Base-by-base conservation (phyloP, 2,888 invertebrate genomes). In the Eledone cirrhosa region DNA sequence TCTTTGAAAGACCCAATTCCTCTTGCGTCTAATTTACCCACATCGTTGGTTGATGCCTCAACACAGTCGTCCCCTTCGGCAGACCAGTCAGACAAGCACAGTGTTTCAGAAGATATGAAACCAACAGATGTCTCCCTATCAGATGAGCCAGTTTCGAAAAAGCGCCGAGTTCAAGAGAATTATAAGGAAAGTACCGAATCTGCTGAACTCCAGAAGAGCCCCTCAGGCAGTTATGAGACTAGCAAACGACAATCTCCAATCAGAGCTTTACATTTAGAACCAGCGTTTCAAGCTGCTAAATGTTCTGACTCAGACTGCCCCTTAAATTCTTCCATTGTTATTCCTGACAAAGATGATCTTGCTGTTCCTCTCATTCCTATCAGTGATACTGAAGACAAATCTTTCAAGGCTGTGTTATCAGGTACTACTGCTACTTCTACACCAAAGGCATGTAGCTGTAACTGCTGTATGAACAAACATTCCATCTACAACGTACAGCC, bases 1-100 rank as follows among this genome's bases (percentile, higher is more conserved):
- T 87, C 87, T 11, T 79, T 87, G 29, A 87, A 87, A 77, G 85
- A 85, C n/a, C 86, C 87, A 16, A 85, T 86, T 24, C 77, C 80
- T 19, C 78, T 81, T 19, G 81, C 83, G 11, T 82, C 84, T 11
- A 81, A 77, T 67, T 75, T 59, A 19, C 83, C 80, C 19, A 81
- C 81, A 27, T 79, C 74, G 48, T 48, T 80, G 16, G 79, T 80
- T 14, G 83, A 85, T 77, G 83, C 83, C 11, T 80, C 83, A 8
- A 83, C 83, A 16, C 83, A 85, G 77, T 82, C 80, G 14, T 82
- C 83, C 11, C 81, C 81, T 1, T 65, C 80, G 7, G 78, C 79
- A 59, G 29, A 72, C 14, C 72, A 72, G n/a, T 41, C 41, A 41
- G 41, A 41, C 5, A 41, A 41, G 41, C 41, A 41, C 11, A 11